phyloP scores from a whole-genome alignment of 2,797 vertebrate genomes.

The Neomorphus geoffroyi region DNA sequence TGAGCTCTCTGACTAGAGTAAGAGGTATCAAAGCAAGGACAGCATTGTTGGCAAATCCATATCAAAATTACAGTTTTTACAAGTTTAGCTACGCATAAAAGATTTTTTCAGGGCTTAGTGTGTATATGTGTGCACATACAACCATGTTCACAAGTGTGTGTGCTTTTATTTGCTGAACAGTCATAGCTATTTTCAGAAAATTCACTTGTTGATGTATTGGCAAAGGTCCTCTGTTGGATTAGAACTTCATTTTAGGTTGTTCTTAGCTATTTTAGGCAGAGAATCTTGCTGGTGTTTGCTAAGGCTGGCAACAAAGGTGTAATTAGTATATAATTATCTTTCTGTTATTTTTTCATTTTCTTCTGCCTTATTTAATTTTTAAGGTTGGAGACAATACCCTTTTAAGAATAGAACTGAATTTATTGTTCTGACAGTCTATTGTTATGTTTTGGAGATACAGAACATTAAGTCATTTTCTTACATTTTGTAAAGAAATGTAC shows the following conservation, averaged over 20 bases:
- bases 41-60: not conserved
- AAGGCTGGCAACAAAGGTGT: not conserved
- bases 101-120: not conserved
- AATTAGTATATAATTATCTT: not conserved
- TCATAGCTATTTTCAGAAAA: not conserved
- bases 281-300: not conserved
- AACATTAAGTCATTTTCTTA: not conserved
- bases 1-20: not conserved
- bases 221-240: not conserved
- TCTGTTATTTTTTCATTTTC: not conserved
- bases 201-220: not conserved
- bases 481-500: not conserved
- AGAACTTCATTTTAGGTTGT: not conserved
- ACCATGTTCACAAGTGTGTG: not conserved
- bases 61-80: not conserved
- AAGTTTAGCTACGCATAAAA: not conserved
- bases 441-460: not conserved
- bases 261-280: not conserved
- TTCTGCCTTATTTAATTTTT: not conserved
- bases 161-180: not conserved
- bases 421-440: not conserved
- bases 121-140: not conserved
- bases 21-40: not conserved
- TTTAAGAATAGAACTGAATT: not conserved
- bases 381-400: not conserved